Evolutionary conservation across 1,140 invertebrate species (phyloP).

Genomic region (Archivesica marissinica): DNA sequence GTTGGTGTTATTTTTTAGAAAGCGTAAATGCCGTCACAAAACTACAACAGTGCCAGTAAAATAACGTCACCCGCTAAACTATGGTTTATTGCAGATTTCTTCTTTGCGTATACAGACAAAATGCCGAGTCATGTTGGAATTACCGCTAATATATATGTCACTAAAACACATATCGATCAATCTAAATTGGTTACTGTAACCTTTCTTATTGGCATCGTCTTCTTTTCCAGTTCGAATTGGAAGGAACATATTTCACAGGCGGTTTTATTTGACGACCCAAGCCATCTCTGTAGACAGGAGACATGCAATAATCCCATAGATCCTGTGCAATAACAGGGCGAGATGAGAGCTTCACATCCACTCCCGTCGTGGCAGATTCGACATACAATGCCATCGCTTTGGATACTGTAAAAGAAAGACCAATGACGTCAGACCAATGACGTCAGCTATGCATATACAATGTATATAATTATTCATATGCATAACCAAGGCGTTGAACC

Average conservation of each 20-base stretch:
- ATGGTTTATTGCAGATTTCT: too few species aligned
- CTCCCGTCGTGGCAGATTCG: conserved; percentile 85
- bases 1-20: too few species aligned
- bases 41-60: too few species aligned
- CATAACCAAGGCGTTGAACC: too few species aligned
- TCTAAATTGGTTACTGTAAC: too few species aligned
- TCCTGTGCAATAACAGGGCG: conserved; percentile 88
- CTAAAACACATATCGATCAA: too few species aligned
- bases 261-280: conserved; percentile 86
- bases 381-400: conserved; percentile 73
- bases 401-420: conserved; percentile 56
- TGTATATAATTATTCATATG: too few species aligned
- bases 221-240: conserved; percentile 83
- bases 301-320: conserved; percentile 88
- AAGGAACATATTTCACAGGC: conserved; percentile 87
- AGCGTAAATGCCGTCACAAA: too few species aligned
- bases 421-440: not conserved
- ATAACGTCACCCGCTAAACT: too few species aligned
- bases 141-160: too few species aligned
- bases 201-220: conserved; percentile 79
- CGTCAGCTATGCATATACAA: not conserved
- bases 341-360: conserved; percentile 84
- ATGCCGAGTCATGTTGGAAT: too few species aligned
- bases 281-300: conserved; percentile 88
- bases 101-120: too few species aligned